These are phyloP conservation scores for Spinibarbus caldwelli DNA, from an alignment of 2,797 vertebrate genomes.

Conservation along the genomic window DNA sequence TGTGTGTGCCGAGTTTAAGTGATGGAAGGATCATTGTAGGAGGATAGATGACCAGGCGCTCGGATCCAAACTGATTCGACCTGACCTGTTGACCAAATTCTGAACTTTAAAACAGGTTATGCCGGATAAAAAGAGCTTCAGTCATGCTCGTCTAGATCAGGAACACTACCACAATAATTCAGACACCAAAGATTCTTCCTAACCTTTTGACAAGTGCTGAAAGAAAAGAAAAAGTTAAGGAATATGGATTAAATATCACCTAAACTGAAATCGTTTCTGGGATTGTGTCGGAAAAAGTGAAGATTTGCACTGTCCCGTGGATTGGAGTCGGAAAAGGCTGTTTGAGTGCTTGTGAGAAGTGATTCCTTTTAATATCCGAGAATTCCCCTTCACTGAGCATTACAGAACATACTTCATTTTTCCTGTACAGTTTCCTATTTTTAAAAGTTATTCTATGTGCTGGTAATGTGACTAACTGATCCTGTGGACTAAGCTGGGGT, in stretches of 20 bases:
- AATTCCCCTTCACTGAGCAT: background rate
- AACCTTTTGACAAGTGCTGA: background rate
- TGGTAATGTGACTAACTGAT: constrained; percentile 47
- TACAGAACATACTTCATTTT: background rate
- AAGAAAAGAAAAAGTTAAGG: background rate
- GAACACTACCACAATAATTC: constrained; percentile 18
- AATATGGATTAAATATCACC: background rate
- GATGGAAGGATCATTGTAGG: background rate
- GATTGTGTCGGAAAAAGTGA: background rate
- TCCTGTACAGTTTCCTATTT: constrained; percentile 21
- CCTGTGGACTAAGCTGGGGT: constrained; percentile 43
- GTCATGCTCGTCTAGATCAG: background rate
- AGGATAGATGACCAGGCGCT: background rate
- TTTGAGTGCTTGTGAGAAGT: background rate
- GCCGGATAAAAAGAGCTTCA: background rate
- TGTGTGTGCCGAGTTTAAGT: background rate
- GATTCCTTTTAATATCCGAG: background rate
- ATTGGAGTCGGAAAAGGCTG: background rate
- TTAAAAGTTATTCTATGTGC: background rate
- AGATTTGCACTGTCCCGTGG: background rate
- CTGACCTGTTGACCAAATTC: background rate
- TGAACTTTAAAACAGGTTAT: background rate
- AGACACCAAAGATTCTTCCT: constrained; percentile 5
- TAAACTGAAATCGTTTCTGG: background rate
- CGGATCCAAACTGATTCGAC: background rate